Evolutionary conservation across 2,113 vertebrate species (phyloP).

Genomic region (Xiphorhynchus elegans): DNA sequence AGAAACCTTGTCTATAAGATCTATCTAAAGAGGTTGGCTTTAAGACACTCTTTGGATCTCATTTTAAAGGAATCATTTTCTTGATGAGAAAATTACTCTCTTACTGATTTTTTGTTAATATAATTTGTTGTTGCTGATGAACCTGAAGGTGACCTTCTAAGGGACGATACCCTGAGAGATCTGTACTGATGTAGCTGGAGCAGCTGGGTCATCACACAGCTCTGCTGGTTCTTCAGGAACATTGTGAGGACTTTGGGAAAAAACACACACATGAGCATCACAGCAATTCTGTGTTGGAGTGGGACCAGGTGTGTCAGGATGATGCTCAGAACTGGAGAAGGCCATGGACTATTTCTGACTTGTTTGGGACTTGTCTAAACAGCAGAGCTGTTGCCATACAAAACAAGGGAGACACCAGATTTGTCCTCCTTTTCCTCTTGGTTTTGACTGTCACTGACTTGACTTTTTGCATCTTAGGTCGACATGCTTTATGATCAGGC

Average conservation of each 20-base stretch:
- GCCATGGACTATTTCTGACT: not conserved
- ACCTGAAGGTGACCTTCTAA: not conserved
- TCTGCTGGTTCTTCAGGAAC: not conserved
- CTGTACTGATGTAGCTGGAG: not conserved
- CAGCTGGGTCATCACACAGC: not conserved
- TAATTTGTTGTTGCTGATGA: not conserved
- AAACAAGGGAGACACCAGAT: fast-evolving
- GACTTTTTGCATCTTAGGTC: not conserved
- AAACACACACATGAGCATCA: fast-evolving
- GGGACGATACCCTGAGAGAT: not conserved
- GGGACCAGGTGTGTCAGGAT: not conserved
- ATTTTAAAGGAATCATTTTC: not conserved
- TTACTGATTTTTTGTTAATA: not conserved
- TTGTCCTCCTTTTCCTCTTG: fast-evolving
- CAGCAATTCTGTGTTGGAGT: not conserved
- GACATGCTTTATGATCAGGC: not conserved
- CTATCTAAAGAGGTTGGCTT: not conserved
- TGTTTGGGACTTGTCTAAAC: not conserved
- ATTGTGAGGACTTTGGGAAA: not conserved
- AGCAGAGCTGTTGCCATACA: not conserved
- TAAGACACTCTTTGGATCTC: not conserved
- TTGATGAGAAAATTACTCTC: not conserved
- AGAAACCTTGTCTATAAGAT: not conserved
- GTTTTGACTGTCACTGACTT: not conserved
- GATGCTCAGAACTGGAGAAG: not conserved